phyloP scores from a whole-genome alignment of 2,797 vertebrate species.

The Sebastes cheni region DNA sequence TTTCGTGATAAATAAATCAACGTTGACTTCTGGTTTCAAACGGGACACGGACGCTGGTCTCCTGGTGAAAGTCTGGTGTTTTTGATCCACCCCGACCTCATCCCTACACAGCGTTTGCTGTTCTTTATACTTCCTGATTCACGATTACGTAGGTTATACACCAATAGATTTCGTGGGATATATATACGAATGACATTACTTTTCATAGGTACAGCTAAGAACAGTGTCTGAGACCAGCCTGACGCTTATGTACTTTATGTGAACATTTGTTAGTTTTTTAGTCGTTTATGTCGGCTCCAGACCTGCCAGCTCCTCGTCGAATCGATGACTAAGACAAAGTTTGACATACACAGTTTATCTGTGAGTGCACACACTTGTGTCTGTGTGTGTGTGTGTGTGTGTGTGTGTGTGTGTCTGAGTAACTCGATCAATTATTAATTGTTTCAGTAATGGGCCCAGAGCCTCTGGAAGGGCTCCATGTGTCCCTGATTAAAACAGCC shows the following conservation, averaged over 20 bases:
- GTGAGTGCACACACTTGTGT: background rate
- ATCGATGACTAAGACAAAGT: constrained; percentile 8
- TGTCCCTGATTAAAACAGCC: constrained; percentile 67
- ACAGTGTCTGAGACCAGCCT: no score
- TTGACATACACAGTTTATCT: constrained; percentile 19
- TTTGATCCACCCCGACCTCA: no score
- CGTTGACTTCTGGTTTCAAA: no score
- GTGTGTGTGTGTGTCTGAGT: constrained; percentile 18
- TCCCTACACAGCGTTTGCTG: no score
- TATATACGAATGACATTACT: no score
- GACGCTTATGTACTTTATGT: background rate
- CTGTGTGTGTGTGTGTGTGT: background rate
- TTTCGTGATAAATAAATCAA: no score
- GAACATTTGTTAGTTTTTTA: background rate
- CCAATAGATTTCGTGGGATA: no score
- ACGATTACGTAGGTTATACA: no score
- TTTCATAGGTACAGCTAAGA: no score
- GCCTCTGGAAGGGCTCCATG: constrained; percentile 60
- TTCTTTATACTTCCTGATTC: no score
- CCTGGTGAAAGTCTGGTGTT: no score
- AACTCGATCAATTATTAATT: constrained; percentile 74
- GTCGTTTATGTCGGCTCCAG: background rate
- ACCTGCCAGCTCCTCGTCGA: background rate
- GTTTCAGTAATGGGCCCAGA: constrained; percentile 67
- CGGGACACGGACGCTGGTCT: no score